Conservation (phyloP, 2,888 invertebrate species). For the Blera fallax region DNA sequence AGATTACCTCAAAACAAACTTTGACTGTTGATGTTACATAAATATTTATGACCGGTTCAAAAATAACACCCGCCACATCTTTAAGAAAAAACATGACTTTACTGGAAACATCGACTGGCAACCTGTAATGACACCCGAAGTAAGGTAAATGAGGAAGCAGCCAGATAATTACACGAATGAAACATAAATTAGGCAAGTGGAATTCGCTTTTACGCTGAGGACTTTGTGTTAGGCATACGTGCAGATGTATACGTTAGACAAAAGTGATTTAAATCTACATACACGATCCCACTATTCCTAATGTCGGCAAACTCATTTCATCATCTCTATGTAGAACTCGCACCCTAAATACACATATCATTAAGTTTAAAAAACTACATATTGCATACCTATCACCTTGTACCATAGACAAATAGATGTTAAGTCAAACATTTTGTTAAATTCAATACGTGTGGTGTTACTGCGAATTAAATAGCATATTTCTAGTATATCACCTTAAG, state of each 20-base stretch:
- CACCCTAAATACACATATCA: no score
- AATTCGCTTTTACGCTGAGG: no score
- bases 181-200: background rate
- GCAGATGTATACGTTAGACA: no score
- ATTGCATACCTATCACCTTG: no score
- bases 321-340: no score
- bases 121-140: background rate
- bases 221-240: no score
- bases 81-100: background rate
- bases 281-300: no score
- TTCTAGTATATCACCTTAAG: background rate
- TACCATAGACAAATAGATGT: background rate
- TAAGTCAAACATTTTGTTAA: background rate
- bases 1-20: background rate
- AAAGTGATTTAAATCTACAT: no score
- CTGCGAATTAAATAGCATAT: background rate
- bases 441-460: no score
- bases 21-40: background rate
- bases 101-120: background rate
- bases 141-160: background rate
- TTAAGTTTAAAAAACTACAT: no score
- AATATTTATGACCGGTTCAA: background rate
- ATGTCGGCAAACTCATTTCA: no score
- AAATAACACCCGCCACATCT: background rate
- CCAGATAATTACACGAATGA: no score